A percentile compares a stretch with the other conserved stretches of the same genome.
phyloP scores from a whole-genome alignment of 2,797 vertebrate genomes.

The Gymnoscopelus microlampas region DNA sequence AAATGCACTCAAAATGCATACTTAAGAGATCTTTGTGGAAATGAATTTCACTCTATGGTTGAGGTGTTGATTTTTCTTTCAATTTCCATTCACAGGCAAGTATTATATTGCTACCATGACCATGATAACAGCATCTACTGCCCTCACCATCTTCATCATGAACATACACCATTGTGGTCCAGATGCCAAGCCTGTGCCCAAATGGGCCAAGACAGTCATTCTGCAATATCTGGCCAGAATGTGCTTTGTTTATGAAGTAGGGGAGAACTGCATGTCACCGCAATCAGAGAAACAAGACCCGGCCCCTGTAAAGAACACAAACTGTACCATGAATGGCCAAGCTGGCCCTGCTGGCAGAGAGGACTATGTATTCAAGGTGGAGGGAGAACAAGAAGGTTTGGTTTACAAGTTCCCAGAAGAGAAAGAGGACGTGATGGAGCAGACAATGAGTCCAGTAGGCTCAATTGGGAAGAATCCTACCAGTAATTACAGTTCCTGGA shows the following conservation, averaged over 20 bases:
- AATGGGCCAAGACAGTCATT: constrained; percentile 87
- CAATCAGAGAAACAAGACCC: constrained; percentile 59
- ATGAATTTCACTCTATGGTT: too few species aligned
- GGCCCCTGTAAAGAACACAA: constrained; percentile 34
- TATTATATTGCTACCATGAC: constrained; percentile 97
- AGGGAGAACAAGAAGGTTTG: constrained; percentile 51
- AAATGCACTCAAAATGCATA: neutral
- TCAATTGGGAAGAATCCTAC: constrained; percentile 66
- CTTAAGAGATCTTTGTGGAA: too few species aligned
- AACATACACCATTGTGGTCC: constrained; percentile 93
- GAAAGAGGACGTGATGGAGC: constrained; percentile 66
- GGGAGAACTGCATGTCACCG: constrained; percentile 83
- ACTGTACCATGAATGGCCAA: constrained; percentile 66
- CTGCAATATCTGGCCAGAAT: constrained; percentile 88
- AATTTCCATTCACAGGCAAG: constrained; percentile 82
- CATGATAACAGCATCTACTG: constrained; percentile 93
- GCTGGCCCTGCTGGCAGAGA: constrained; percentile 55
- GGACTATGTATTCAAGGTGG: constrained; percentile 52
- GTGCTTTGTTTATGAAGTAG: constrained; percentile 89
- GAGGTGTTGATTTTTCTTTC: constrained; percentile 16
- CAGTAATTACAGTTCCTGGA: constrained; percentile 49
- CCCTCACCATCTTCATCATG: constrained; percentile 94
- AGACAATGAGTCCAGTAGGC: constrained; percentile 60
- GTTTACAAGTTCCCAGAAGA: constrained; percentile 36
- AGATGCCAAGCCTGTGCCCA: constrained; percentile 87